Evolutionary conservation across 2,888 invertebrate genomes (phyloP).

Genomic region (Lasioglossum pauxillum): DNA sequence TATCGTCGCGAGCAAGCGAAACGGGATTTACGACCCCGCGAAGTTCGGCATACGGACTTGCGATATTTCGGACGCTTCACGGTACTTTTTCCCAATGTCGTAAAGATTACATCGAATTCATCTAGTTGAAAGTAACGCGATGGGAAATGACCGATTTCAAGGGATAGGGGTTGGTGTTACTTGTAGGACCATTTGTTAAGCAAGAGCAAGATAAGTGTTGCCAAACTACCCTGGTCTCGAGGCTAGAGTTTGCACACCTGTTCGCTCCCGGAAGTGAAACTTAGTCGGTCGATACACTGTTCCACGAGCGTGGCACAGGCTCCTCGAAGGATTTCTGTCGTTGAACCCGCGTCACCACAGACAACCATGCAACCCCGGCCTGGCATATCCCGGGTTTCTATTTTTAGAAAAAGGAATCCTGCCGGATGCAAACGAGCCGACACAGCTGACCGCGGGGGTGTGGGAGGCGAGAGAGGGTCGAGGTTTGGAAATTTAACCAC

Average conservation of each 20-base stretch:
- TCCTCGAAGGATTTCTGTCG: constrained; percentile 33
- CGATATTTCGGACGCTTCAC: no score
- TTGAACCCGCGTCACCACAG: constrained; percentile 31
- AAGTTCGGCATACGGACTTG: no score
- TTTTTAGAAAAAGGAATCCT: constrained; percentile 47
- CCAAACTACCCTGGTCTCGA: neutral
- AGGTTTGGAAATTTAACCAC: constrained; percentile 38
- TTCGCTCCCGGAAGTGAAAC: neutral
- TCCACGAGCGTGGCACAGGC: neutral
- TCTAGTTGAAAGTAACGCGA: no score
- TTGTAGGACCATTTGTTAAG: neutral
- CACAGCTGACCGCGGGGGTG: constrained; percentile 38
- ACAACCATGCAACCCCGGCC: neutral
- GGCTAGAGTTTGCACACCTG: neutral
- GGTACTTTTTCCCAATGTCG: no score
- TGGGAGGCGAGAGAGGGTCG: neutral
- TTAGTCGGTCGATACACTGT: neutral
- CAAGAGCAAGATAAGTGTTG: neutral
- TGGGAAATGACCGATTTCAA: no score
- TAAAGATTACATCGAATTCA: no score
- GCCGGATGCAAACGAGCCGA: constrained; percentile 17
- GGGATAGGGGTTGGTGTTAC: no score
- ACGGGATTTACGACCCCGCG: no score
- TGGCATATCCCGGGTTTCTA: constrained; percentile 9
- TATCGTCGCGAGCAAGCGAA: no score